A percentile compares a stretch with the other conserved stretches of the same genome.
Conservation (phyloP, 2,113 vertebrate species). For the Salminus brasiliensis region DNA sequence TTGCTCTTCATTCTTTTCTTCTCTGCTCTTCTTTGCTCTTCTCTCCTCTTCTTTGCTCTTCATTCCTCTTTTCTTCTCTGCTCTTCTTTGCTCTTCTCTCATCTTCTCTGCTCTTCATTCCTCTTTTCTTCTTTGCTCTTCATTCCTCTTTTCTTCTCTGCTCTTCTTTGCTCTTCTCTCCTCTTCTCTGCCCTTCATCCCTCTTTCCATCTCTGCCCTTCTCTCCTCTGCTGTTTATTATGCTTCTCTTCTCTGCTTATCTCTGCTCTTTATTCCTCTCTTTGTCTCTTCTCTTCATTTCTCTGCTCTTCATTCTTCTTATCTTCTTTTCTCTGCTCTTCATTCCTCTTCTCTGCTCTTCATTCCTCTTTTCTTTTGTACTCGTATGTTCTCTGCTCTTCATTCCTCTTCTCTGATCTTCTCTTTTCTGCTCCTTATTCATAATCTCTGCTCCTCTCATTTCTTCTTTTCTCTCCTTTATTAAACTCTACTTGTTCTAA, state of each 20-base stretch:
- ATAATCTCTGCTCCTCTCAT: too few species aligned
- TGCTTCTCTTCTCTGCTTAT: neutral
- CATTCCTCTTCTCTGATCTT: conserved; percentile 44
- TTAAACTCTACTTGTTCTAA: conserved; percentile 65
- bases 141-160: too few species aligned
- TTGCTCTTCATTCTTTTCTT: too few species aligned
- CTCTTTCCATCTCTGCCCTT: too few species aligned
- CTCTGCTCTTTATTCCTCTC: neutral
- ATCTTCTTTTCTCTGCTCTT: conserved; percentile 17
- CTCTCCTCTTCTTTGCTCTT: too few species aligned
- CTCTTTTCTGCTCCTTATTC: neutral
- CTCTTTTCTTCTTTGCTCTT: too few species aligned
- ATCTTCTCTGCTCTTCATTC: too few species aligned
- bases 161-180: too few species aligned
- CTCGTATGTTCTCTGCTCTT: conserved; percentile 49
- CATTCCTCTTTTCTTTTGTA: neutral
- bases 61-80: too few species aligned
- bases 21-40: too few species aligned
- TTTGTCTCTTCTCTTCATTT: neutral
- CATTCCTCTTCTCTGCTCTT: neutral
- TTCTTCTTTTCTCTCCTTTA: neutral
- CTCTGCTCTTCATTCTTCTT: neutral
- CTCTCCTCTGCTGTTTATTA: too few species aligned
- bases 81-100: too few species aligned
- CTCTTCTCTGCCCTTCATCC: neutral